Percentiles rank a stretch among this genome's conserved stretches.
phyloP scores from a whole-genome alignment of 1,140 invertebrate genomes.

The Drosophila simulans region DNA sequence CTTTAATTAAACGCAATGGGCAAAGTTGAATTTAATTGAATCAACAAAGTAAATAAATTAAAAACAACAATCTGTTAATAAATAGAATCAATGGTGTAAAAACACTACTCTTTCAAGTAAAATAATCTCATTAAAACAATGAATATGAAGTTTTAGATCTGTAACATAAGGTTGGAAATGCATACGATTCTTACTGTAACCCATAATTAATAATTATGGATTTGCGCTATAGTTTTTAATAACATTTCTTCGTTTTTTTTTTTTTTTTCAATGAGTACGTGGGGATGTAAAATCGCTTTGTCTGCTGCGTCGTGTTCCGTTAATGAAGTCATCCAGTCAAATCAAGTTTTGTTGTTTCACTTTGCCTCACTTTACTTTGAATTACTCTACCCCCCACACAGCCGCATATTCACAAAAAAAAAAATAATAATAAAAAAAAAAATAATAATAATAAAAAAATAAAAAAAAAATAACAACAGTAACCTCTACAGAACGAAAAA shows the following conservation, averaged over 20 bases:
- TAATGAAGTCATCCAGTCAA: constrained; percentile 77
- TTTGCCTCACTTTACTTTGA: constrained; percentile 49
- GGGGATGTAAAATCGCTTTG: constrained; percentile 33
- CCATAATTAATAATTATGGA: constrained; percentile 1
- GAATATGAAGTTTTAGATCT: no score
- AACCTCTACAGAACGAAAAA: constrained; percentile 7
- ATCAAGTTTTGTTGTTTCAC: constrained; percentile 60
- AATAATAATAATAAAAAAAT: neutral
- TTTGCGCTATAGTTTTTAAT: neutral
- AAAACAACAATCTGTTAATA: neutral
- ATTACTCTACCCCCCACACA: constrained; percentile 34
- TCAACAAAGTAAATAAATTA: constrained; percentile 63
- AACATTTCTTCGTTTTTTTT: neutral
- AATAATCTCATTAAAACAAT: neutral
- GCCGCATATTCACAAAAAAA: constrained; percentile 5
- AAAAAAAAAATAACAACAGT: constrained; percentile 9
- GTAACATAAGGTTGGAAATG: no score
- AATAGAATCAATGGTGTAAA: neutral
- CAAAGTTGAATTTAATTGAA: constrained; percentile 68
- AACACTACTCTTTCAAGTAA: neutral
- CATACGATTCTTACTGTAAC: no score
- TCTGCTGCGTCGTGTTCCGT: constrained; percentile 39
- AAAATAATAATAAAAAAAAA: neutral
- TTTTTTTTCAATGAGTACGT: neutral
- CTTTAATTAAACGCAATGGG: constrained; percentile 71